Evolutionary conservation across 2,797 vertebrate species (phyloP).

Genomic region (Sylvilagus floridanus): DNA sequence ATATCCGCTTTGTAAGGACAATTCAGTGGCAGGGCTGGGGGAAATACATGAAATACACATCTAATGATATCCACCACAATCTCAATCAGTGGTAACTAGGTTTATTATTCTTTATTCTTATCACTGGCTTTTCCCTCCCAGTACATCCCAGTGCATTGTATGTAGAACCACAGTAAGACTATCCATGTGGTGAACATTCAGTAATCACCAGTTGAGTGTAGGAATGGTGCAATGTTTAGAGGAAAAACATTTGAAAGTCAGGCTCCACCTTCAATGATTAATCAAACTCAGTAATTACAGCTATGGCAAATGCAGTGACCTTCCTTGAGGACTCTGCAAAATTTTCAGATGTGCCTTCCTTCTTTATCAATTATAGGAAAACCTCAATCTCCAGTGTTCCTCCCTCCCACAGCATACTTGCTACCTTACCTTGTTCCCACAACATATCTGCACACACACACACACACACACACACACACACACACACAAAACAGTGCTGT

Average conservation of each 20-base stretch:
- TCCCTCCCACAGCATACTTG: neutral
- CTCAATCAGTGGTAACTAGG: neutral
- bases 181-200: neutral
- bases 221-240: neutral
- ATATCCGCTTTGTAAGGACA: neutral
- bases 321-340: constrained; percentile 30
- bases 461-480: no score
- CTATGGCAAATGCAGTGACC: neutral
- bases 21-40: neutral
- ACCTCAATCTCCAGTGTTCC: neutral
- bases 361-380: constrained; percentile 36
- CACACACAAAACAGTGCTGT: neutral
- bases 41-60: neutral
- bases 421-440: neutral
- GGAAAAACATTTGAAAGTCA: neutral
- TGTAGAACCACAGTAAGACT: neutral
- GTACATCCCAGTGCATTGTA: neutral
- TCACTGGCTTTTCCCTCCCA: neutral
- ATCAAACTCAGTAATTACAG: constrained; percentile 23
- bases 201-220: neutral
- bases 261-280: neutral
- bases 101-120: constrained; percentile 6
- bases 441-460: neutral
- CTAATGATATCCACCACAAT: neutral
- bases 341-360: neutral